phyloP scores from a whole-genome alignment of 2,797 vertebrate genomes.

The Rhincodon typus region DNA sequence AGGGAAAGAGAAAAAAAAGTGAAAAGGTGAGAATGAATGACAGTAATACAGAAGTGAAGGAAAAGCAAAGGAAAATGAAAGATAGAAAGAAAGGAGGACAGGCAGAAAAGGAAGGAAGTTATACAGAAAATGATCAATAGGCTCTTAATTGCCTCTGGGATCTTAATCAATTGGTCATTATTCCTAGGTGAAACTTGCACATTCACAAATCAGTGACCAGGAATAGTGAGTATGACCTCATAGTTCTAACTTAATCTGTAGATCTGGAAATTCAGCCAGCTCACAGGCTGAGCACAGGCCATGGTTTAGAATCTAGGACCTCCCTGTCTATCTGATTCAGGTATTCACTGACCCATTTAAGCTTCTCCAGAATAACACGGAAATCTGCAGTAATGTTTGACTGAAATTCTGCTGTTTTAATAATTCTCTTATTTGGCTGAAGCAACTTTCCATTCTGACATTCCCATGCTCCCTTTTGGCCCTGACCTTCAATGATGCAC shows the following conservation, averaged over 20 bases:
- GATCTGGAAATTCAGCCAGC: neutral
- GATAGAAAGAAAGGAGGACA: neutral
- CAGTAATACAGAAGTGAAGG: neutral
- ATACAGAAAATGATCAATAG: neutral
- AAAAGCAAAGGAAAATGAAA: too few species aligned
- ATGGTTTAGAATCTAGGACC: neutral
- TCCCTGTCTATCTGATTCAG: too few species aligned
- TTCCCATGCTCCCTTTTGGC: neutral
- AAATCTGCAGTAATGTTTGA: neutral
- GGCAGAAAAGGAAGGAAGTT: neutral
- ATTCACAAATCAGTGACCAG: neutral
- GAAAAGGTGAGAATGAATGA: neutral
- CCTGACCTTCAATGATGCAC: neutral
- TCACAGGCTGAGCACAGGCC: neutral
- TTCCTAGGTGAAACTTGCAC: neutral
- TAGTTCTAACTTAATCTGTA: neutral
- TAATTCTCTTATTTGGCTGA: neutral
- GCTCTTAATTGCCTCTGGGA: neutral
- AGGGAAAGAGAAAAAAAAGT: neutral
- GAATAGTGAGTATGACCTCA: neutral
- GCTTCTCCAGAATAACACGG: neutral
- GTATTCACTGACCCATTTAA: neutral
- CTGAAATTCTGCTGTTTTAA: neutral
- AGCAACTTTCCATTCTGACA: neutral
- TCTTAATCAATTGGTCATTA: neutral